These are phyloP conservation scores for Sycophaga agraensis DNA, from an alignment of 1,140 invertebrate genomes.

Conservation along the genomic window DNA sequence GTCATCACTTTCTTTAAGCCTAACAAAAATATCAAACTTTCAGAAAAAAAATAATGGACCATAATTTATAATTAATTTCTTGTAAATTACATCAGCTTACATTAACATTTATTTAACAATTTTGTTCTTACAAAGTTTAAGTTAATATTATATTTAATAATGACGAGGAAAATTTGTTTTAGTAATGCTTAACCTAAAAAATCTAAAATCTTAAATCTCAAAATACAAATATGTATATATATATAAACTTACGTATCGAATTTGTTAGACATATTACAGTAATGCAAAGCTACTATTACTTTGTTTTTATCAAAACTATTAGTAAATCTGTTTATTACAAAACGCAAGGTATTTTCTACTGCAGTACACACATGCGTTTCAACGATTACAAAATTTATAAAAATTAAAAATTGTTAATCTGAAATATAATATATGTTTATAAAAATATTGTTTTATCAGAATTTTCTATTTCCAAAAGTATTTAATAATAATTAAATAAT, in stretches of 20 bases:
- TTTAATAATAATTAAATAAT: too few relatives aligned
- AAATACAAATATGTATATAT: not conserved
- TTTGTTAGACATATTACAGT: conserved; percentile 64
- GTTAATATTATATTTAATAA: not conserved
- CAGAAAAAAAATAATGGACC: not conserved
- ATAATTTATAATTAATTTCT: not conserved
- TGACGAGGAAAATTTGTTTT: conserved; percentile 8
- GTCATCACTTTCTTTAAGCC: conserved; percentile 62
- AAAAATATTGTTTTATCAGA: too few relatives aligned
- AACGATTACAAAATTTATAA: too few relatives aligned
- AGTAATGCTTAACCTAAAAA: conserved; percentile 34
- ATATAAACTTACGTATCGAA: conserved; percentile 63
- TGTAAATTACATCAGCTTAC: too few relatives aligned
- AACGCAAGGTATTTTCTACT: too few relatives aligned
- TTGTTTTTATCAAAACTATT: too few relatives aligned
- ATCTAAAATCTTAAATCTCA: not conserved
- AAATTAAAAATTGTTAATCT: too few relatives aligned
- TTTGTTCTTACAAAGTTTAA: not conserved
- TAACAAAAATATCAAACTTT: conserved; percentile 39
- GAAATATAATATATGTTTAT: too few relatives aligned
- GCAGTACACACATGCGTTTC: too few relatives aligned
- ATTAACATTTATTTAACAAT: not conserved
- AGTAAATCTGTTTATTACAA: too few relatives aligned
- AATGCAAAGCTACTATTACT: too few relatives aligned
- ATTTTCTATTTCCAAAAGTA: too few relatives aligned